Base-by-base conservation (phyloP, 2,113 vertebrate species). In the Clarias macrocephalus region DNA sequence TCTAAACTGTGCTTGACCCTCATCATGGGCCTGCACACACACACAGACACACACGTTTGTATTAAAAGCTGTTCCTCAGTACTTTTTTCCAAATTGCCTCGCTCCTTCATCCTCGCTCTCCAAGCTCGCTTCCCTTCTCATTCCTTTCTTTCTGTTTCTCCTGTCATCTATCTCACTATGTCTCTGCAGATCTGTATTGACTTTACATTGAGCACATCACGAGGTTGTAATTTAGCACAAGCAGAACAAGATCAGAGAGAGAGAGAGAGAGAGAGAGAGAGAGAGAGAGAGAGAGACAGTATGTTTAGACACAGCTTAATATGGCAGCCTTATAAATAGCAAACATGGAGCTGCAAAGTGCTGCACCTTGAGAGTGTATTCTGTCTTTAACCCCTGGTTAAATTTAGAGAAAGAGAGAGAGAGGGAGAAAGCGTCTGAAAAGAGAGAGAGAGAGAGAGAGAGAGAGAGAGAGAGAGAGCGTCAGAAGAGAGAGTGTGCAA, bases 1-100 rank as follows among this genome's bases (percentile, higher is more conserved):
- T 79, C 77, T 89, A 90, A 89, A 90, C 83, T 89, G 83, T 88
- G 59, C 86, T 81, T 90, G 88, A 89, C 90, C 90, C 83, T 80
- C 73, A 60, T 63, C 80, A 84, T 76, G 37, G 16, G 28, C 23
- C 25, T 33, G 37, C 28, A n/a, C 81, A 80, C 79, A 84, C 59
- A 84, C 57, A 48, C 77, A 82, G 60, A 83, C 75, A 68, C 70
- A 57, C 60, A 52, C 54, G 84, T 82, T 85, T 70, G 84, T 63
- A 75, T 83, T 88, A 75, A 88, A 88, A 91, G 56, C 86, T 1
- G 83, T 89, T 83, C 80, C 76, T 86, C 82, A 80, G 16, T 63
- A 80, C n/a, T 75, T 85, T 70, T 76, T 88, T 88, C 84, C 88
- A 88, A 28, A 57, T 88, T 72, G 9, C 86, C 83, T 84, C 82